Percentiles rank a stretch among this genome's conserved stretches.
phyloP scores from a whole-genome alignment of 2,797 vertebrate species.

The Chelidonichthys spinosus region DNA sequence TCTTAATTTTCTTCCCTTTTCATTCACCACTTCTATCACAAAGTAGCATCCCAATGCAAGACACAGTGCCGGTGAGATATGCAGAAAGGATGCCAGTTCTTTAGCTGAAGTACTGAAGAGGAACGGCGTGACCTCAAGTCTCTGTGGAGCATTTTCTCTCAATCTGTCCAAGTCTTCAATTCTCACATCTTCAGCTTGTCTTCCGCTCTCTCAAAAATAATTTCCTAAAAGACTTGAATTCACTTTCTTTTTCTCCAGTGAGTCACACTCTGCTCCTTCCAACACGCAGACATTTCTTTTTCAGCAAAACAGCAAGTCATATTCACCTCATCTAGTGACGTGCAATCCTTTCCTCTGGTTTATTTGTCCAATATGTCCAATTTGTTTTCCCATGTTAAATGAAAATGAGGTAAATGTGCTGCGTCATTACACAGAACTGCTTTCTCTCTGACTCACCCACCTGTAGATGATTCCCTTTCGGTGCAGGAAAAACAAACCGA shows the following conservation, averaged over 20 bases:
- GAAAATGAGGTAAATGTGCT: neutral
- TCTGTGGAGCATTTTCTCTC: constrained; percentile 17
- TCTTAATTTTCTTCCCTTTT: constrained; percentile 18
- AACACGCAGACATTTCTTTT: neutral
- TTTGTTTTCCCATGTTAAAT: neutral
- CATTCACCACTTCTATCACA: constrained; percentile 21
- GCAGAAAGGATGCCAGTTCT: constrained; percentile 26
- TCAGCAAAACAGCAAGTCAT: neutral
- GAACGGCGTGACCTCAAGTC: constrained; percentile 42
- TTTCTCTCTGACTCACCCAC: constrained; percentile 79
- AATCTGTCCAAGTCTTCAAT: neutral
- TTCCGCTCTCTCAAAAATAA: neutral
- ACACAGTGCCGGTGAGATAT: constrained; percentile 13
- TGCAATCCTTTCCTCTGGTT: neutral
- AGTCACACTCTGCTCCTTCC: neutral
- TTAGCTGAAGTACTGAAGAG: constrained; percentile 24
- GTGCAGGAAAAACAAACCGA: constrained; percentile 96
- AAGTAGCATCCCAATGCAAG: constrained; percentile 17
- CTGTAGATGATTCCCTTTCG: constrained; percentile 97
- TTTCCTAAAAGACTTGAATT: neutral
- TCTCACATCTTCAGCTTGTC: constrained; percentile 4
- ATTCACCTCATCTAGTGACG: neutral
- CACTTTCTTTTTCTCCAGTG: neutral
- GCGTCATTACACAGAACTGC: neutral
- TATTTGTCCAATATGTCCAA: no score